Conservation (phyloP, 2,888 invertebrate genomes). For the Pachydiplax longipennis region DNA sequence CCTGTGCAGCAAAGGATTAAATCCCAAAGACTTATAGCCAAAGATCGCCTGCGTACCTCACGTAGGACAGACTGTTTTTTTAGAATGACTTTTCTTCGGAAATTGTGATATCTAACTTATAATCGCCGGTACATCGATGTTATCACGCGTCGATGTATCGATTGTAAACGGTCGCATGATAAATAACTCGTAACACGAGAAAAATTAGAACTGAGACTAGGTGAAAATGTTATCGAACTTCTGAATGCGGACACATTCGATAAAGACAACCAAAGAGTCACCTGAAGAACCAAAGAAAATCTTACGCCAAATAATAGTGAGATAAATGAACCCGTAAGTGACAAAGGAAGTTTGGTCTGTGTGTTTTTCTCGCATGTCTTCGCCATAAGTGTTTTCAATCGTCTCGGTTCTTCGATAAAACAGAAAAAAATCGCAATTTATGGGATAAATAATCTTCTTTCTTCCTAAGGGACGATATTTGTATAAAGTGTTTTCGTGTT, state of each 20-base stretch:
- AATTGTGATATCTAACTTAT: too few species aligned
- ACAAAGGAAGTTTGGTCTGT: neutral
- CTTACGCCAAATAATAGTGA: neutral
- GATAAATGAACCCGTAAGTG: neutral
- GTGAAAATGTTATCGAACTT: neutral
- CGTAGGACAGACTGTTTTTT: too few species aligned
- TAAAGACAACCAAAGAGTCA: neutral
- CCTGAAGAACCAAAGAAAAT: neutral
- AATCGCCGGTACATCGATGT: too few species aligned
- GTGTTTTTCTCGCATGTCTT: neutral
- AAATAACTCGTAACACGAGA: too few species aligned
- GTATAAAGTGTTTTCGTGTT: slow-evolving; percentile 39
- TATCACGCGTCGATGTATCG: too few species aligned
- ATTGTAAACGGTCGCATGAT: too few species aligned
- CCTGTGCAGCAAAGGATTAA: too few species aligned
- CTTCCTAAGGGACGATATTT: neutral
- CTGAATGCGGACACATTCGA: neutral
- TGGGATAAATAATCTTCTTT: neutral
- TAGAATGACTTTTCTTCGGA: too few species aligned
- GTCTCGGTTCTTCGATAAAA: neutral
- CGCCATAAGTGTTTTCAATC: neutral
- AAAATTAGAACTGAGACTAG: too few species aligned
- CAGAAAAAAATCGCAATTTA: neutral
- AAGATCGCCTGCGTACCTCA: too few species aligned
- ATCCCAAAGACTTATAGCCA: too few species aligned